Evolutionary conservation across 2,797 vertebrate genomes (phyloP), one percentile per base, ranked within the genome.

Genomic region (Morelia viridis): DNA sequence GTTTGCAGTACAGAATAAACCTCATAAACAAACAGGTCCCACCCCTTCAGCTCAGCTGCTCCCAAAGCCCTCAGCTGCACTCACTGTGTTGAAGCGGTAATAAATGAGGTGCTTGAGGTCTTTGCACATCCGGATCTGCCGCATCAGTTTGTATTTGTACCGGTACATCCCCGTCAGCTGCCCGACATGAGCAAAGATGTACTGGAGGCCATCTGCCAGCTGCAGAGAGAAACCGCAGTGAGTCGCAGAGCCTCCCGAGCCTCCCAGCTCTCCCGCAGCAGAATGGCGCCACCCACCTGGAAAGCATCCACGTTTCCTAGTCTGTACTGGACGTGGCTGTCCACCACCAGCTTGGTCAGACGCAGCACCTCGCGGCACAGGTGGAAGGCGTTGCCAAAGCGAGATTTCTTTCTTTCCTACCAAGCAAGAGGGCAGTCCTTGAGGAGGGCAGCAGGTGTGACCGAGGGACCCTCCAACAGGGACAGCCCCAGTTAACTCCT

Each of bases 81-180:
- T 98, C 89, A 99, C 99, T 0, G 99, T 99, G 96, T 99, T 99
- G 96, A 99, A 99, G 85, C 99, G 98, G 96, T 99, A 99, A 96
- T 99, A 99, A 97, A 99, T 99, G 83, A 99, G 99, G 97, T 99
- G 99, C 94, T 99, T 99, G 96, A 99, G 97, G 97, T 99, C 99
- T 97, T 99, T 99, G 98, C 99, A 99, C 99, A 99, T 99, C 9
- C 99, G 98, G 95, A 99, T 99, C 97, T 99, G 99, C 96, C 99
- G 98, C 99, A 99, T 99, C 96, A 99, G 96, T 97, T 99, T 99
- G 98, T 99, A 99, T 92, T 99, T 99, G 97, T 99, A 99, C 1
- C 99, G 97, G 97, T 99, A 99, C 99, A 99, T 99, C 90, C 99
- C 99, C 0, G 99, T 99, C 97, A 99, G 97, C 97, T 99, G 99